phyloP scores from a whole-genome alignment of 2,888 invertebrate genomes.

The Melinaea marsaeus region DNA sequence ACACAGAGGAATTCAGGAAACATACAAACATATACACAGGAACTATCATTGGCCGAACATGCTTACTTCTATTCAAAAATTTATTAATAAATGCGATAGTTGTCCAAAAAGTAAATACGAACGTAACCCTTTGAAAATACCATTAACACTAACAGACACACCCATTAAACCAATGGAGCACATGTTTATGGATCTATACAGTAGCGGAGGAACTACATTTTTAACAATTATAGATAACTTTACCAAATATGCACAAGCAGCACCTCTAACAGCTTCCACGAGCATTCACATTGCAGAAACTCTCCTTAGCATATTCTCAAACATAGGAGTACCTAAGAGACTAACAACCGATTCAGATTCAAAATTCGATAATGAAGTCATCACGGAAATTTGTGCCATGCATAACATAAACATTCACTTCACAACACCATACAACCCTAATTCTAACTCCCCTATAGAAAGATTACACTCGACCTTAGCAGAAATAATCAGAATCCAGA shows the following conservation, averaged over 20 bases:
- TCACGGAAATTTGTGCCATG: slow-evolving; percentile 19
- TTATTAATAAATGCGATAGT: slow-evolving; percentile 36
- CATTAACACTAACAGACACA: slow-evolving; percentile 35
- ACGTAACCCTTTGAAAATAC: slow-evolving; percentile 6
- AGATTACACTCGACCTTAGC: slow-evolving; percentile 28
- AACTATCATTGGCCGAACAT: slow-evolving; percentile 34
- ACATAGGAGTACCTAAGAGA: slow-evolving; percentile 1
- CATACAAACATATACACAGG: slow-evolving; percentile 10
- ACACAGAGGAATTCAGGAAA: slow-evolving; percentile 15
- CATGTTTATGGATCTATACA: slow-evolving; percentile 34
- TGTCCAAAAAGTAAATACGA: slow-evolving; percentile 20
- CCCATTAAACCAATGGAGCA: slow-evolving; percentile 35
- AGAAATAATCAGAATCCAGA: slow-evolving; percentile 29
- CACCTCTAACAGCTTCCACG: slow-evolving; percentile 25
- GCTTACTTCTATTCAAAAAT: slow-evolving; percentile 31
- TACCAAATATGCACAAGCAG: no score
- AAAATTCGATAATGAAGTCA: slow-evolving; percentile 27
- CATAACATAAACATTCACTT: slow-evolving; percentile 27
- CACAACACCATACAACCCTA: slow-evolving; percentile 24
- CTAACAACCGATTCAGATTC: slow-evolving; percentile 16
- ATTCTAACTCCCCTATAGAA: slow-evolving; percentile 30
- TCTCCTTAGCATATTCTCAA: background rate
- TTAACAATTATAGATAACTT: slow-evolving; percentile 18
- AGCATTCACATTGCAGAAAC: slow-evolving; percentile 28
- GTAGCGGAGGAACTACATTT: slow-evolving; percentile 15